Percentiles rank a stretch among this genome's conserved stretches.
Evolutionary conservation across 2,113 vertebrate species (phyloP).

Genomic region (Pavo muticus): DNA sequence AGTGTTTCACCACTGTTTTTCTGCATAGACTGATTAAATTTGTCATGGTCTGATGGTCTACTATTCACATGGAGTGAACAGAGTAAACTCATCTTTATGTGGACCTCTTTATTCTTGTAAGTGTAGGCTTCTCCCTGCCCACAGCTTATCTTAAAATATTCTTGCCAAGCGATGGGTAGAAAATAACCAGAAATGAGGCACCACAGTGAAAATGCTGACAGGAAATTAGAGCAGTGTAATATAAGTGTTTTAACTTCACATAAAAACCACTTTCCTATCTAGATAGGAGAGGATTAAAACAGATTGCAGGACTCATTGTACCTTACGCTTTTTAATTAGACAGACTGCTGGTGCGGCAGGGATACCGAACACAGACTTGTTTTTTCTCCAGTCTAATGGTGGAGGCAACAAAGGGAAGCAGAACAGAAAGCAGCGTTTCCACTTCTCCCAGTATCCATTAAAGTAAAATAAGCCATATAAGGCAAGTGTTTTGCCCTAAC

Average conservation of each 20-base stretch:
- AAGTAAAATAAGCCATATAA: background rate
- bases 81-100: background rate
- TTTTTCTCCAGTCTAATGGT: constrained; percentile 8
- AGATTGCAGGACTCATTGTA: constrained; percentile 52
- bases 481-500: background rate
- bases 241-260: constrained; percentile 10
- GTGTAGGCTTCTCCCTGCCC: background rate
- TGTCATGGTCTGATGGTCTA: background rate
- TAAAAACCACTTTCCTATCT: background rate
- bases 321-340: constrained; percentile 60
- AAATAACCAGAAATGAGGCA: background rate
- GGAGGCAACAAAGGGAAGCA: constrained; percentile 6
- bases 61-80: background rate
- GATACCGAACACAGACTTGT: constrained; percentile 14
- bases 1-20: background rate
- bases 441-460: background rate
- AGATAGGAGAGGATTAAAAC: constrained; percentile 32
- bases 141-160: background rate
- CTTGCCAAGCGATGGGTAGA: background rate
- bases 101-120: background rate
- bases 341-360: background rate
- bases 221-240: background rate
- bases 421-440: background rate
- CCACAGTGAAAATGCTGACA: background rate
- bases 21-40: background rate